phyloP scores from a whole-genome alignment of 2,797 vertebrate genomes.

The Microchirus variegatus region DNA sequence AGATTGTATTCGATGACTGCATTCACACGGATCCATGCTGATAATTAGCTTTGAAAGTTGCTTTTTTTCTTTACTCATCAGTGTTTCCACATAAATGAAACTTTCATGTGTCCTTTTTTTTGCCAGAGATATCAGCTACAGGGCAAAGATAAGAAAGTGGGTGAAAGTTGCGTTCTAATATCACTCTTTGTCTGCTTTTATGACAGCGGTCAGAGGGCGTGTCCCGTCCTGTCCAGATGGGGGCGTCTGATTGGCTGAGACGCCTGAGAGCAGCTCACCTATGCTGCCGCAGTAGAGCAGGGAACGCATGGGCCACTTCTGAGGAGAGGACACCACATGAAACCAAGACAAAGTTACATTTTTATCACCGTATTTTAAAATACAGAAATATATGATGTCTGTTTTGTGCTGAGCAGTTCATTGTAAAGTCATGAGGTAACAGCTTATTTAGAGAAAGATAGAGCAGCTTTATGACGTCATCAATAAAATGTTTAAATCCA shows the following conservation, averaged over 20 bases:
- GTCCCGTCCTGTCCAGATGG: slow-evolving; percentile 40
- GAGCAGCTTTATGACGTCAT: neutral
- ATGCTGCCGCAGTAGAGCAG: slow-evolving; percentile 85
- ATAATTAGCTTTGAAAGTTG: neutral
- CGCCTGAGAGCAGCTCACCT: slow-evolving; percentile 66
- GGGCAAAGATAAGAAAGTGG: neutral
- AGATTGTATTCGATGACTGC: neutral
- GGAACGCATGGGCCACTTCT: slow-evolving; percentile 92
- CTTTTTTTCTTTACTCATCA: neutral
- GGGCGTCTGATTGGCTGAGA: slow-evolving; percentile 59
- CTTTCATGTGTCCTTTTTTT: neutral
- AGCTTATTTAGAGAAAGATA: neutral
- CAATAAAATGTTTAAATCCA: too few relatives aligned
- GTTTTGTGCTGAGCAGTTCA: too few relatives aligned
- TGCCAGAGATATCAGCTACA: neutral
- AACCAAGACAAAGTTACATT: neutral
- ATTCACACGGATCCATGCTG: too few relatives aligned
- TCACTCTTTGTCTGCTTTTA: slow-evolving; percentile 56
- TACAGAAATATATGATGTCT: too few relatives aligned
- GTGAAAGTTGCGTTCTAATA: neutral
- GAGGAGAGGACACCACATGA: slow-evolving; percentile 28
- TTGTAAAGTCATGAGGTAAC: neutral
- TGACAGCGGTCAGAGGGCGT: slow-evolving; percentile 26
- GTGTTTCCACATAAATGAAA: neutral
- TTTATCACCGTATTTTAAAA: neutral